Evolutionary conservation across 2,113 vertebrate genomes (phyloP), one percentile per base, ranked within the genome.

Genomic region (Siniperca chuatsi): DNA sequence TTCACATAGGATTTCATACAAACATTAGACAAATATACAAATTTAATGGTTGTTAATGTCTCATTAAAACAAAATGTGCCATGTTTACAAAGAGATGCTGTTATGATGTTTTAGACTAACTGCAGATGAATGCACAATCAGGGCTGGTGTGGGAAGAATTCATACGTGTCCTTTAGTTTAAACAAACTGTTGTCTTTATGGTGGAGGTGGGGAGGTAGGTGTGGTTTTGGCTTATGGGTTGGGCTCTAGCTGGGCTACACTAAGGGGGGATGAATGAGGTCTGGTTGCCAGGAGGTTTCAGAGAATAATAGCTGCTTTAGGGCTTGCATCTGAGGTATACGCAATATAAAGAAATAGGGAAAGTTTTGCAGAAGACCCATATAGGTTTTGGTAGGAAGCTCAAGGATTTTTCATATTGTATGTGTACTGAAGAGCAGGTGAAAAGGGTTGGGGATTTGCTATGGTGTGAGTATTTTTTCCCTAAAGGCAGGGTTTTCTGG

Each of bases 121-220:
- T 65, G 33, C 50, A 25, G 21, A 8, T 52, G 8, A 73, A 15
- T 16, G 21, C 35, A 62, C 15, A 75, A 15, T 21, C 4, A 29
- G 11, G 9, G 23, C 6, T 21, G 54, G 16, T 11, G 58, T 52
- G 35, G 23, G 15, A 42, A 55, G 1, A 29, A 40, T 21, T 21
- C 4, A 8, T 6, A 35, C 0, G 20, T 62, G 72, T 55, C 33
- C 16, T 70, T 57, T 37, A 54, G 48, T 18, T 71, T 44, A 37
- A 72, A 50, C 42, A 55, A 46, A 44, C 90, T 83, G 89, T 82
- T 78, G 85, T 73, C 82, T 90, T 84, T 54, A 67, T 52, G 23
- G 75, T 84, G 83, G 88, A 91, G 88, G 87, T 92, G 85, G 90
- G 92, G 90, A 93, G 92, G 92, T 91, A 93, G 92, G 87, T 77